Conservation (phyloP, 2,797 vertebrate genomes). For the Gymnopithys bicolor region DNA sequence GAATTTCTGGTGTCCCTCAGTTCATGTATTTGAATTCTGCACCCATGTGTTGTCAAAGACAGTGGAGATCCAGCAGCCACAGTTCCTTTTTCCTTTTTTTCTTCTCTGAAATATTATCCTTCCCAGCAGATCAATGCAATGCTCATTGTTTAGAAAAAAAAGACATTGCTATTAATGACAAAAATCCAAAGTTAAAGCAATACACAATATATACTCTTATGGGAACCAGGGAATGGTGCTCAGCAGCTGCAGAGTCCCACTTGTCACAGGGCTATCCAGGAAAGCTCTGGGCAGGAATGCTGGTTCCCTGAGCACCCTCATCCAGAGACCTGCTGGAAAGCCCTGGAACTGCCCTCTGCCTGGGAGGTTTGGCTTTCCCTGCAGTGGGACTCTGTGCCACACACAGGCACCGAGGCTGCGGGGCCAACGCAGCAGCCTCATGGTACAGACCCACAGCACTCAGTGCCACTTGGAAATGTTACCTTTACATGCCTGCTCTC, state of each 20-base stretch:
- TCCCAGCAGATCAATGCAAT: background rate
- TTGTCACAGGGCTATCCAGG: background rate
- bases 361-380: background rate
- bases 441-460: rapidly evolving
- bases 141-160: background rate
- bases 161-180: background rate
- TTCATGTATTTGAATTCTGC: background rate
- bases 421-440: rapidly evolving
- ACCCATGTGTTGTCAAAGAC: background rate
- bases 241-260: background rate
- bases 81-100: background rate
- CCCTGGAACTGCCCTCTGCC: rapidly evolving
- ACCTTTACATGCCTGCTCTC: background rate
- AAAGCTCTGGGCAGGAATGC: background rate
- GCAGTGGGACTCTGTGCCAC: background rate
- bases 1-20: background rate
- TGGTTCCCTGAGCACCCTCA: background rate
- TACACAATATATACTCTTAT: background rate
- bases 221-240: background rate
- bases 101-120: background rate
- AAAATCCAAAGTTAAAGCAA: background rate
- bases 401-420: background rate
- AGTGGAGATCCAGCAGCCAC: background rate
- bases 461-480: background rate
- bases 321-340: background rate